Percentiles rank a stretch among this genome's conserved stretches.
Conservation (phyloP, 2,797 vertebrate species). For the Masticophis lateralis region DNA sequence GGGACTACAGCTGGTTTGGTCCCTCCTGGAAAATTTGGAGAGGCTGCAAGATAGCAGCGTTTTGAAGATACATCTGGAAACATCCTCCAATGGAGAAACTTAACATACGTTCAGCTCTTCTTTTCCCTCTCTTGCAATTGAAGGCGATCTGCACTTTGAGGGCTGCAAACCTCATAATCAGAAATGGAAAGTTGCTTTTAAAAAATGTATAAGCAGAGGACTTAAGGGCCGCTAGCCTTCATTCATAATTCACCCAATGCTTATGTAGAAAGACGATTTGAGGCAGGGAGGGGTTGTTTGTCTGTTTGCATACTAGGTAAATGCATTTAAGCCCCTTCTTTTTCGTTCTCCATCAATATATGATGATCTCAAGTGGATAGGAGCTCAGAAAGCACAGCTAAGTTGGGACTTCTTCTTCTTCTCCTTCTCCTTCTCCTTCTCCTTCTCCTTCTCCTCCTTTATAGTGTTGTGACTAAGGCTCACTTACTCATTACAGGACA, state of each 20-base stretch:
- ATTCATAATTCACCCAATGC: conserved; percentile 66
- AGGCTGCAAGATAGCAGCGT: neutral
- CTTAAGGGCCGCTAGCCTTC: conserved; percentile 51
- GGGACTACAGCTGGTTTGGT: neutral
- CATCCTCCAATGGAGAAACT: neutral
- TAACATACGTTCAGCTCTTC: neutral
- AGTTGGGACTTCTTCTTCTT: neutral
- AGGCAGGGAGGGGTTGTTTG: neutral
- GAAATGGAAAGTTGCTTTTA: conserved; percentile 62
- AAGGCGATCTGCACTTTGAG: conserved; percentile 33
- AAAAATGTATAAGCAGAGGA: conserved; percentile 68
- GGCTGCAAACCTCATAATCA: conserved; percentile 53
- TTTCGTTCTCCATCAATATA: conserved; percentile 57
- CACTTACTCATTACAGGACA: no score
- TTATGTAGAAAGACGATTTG: conserved; percentile 56
- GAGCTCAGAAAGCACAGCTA: neutral
- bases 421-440: neutral
- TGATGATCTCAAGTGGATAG: conserved; percentile 37
- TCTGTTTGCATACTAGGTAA: conserved; percentile 53
- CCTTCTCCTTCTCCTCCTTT: no score
- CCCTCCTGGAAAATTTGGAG: neutral
- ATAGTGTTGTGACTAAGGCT: no score
- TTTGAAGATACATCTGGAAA: neutral
- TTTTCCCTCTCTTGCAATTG: neutral
- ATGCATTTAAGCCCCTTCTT: conserved; percentile 60